Evolutionary conservation across 2,888 invertebrate genomes (phyloP), one percentile per base, ranked within the genome.

Genomic region (Amphimallon solstitiale): DNA sequence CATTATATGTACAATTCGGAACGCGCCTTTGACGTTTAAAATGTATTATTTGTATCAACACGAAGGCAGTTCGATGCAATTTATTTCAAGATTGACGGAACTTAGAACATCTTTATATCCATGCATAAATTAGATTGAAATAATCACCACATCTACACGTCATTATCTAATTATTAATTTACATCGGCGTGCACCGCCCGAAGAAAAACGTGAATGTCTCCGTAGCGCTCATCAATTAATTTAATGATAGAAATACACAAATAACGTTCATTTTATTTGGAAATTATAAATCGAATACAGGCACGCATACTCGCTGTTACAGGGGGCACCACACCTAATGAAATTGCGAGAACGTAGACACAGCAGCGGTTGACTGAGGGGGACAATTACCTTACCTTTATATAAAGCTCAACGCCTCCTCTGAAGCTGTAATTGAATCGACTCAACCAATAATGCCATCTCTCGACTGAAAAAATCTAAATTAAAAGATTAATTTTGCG

Each of bases 381-480:
- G 43, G 43, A 59, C 56, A 59, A 59, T 59, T 59, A 59, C 43
- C 56, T 40, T n/a, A n/a, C n/a, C n/a, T n/a, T n/a, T n/a, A n/a
- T n/a, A n/a, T n/a, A n/a, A n/a, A 59, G 43, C 43, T 59, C 2
- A 43, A n/a, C n/a, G n/a, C n/a, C n/a, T n/a, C 56, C 29, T 43
- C 56, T 59, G 43, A 43, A 43, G 23, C 56, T 23, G 43, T 59
- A 59, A 59, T 59, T 59, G 43, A 59, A 59, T 59, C 45, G 12
- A 43, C 56, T 23, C 43, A 59, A 59, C 56, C 56, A 59, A 59
- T 59, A 59, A 59, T 59, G 43, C 56, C 29, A 43, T 43, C 56
- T 29, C 5, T 29, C 29, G 29, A 1, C 15, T n/a, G 29, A 59
- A 59, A 51, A 59, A 59, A 43, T 29, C 29, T 1, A 1, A 5